Conservation (phyloP, 1,140 invertebrate species). For the Stenopsyche tienmushanensis region DNA sequence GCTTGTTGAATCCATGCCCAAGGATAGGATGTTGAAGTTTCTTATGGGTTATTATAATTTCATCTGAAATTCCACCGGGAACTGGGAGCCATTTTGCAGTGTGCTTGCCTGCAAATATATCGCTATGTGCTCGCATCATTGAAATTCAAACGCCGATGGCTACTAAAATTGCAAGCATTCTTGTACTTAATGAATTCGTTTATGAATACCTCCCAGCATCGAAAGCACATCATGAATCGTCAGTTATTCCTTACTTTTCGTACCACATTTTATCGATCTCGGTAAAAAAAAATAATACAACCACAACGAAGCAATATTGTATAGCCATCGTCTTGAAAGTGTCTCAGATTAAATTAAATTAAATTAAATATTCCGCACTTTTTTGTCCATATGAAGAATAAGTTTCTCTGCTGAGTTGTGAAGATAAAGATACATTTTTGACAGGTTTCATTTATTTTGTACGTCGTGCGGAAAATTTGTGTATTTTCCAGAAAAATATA, state of each 20-base stretch:
- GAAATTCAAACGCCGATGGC: neutral
- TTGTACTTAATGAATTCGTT: neutral
- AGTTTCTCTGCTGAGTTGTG: neutral
- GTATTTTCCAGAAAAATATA: neutral
- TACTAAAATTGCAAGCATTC: neutral
- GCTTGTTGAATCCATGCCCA: neutral
- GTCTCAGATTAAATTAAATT: no score
- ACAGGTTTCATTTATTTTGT: conserved; percentile 11
- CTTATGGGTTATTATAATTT: neutral
- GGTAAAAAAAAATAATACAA: no score
- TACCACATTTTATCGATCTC: no score
- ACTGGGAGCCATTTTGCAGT: neutral
- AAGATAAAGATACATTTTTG: conserved; percentile 2
- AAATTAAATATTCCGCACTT: no score
- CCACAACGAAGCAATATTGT: no score
- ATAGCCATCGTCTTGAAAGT: no score
- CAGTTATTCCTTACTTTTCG: no score
- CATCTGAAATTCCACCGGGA: neutral
- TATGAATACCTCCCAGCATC: neutral
- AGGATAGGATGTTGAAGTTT: neutral
- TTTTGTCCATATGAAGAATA: no score
- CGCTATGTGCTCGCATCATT: neutral
- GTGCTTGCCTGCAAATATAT: neutral
- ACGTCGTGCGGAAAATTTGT: conserved; percentile 5
- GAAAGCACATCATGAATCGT: no score